Evolutionary conservation across 2,888 invertebrate genomes (phyloP).

Genomic region (Brachynemurus nebulosus): DNA sequence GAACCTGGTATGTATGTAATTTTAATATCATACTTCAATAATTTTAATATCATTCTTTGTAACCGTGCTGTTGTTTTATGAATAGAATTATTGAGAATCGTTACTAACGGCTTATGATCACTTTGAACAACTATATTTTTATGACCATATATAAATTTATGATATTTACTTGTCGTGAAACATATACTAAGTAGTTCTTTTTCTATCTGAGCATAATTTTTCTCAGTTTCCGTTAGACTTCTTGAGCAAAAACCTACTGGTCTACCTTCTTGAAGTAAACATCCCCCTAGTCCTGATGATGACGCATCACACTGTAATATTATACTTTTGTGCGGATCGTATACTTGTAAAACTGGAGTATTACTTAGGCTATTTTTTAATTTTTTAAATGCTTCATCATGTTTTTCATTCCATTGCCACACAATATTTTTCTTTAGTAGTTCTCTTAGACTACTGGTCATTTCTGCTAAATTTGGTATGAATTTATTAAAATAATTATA

Average conservation of each 20-base stretch:
- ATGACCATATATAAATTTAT: constrained; percentile 15
- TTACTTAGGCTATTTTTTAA: constrained; percentile 18
- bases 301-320: neutral
- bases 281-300: neutral
- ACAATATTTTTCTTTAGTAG: constrained; percentile 15
- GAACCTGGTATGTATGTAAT: neutral
- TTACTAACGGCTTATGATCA: constrained; percentile 14
- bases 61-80: neutral
- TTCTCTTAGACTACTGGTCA: constrained; percentile 17
- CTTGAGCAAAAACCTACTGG: neutral
- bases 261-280: neutral
- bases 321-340: neutral
- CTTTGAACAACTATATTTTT: constrained; percentile 13
- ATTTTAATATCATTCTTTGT: neutral
- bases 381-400: constrained; percentile 15
- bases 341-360: constrained; percentile 11
- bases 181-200: constrained; percentile 14
- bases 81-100: constrained; percentile 10
- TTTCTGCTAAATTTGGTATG: constrained; percentile 18
- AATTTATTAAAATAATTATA: constrained; percentile 18
- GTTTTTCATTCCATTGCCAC: constrained; percentile 15
- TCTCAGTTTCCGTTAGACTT: neutral
- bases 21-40: constrained; percentile 8
- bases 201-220: constrained; percentile 7
- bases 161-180: constrained; percentile 17